Evolutionary conservation across 2,113 vertebrate species (phyloP).

Genomic region (Cebidichthys violaceus): DNA sequence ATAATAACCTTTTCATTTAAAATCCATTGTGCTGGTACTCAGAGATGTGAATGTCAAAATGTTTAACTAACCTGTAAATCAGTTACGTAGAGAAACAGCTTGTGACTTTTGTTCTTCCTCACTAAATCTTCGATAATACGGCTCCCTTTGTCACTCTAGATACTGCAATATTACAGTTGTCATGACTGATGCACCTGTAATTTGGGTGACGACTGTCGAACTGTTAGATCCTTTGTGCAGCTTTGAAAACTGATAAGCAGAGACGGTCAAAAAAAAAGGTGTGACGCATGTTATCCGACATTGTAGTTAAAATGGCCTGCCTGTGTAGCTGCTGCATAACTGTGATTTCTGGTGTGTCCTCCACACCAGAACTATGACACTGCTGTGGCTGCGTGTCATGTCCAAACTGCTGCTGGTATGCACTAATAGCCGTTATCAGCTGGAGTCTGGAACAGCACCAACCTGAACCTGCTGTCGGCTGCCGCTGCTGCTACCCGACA

Average conservation of each 20-base stretch:
- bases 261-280: neutral
- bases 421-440: constrained; percentile 54
- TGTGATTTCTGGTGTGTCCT: constrained; percentile 33
- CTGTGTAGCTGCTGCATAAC: constrained; percentile 10
- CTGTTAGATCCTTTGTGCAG: neutral
- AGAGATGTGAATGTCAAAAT: neutral
- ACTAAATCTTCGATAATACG: constrained; percentile 1
- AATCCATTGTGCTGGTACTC: neutral
- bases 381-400: constrained; percentile 40
- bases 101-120: neutral
- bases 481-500: constrained; percentile 53
- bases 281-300: constrained; percentile 17
- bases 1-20: neutral
- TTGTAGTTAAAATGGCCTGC: constrained; percentile 28
- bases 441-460: constrained; percentile 48
- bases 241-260: constrained; percentile 26
- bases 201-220: constrained; percentile 6
- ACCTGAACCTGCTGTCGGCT: constrained; percentile 42
- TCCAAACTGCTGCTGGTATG: constrained; percentile 52
- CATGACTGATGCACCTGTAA: constrained; percentile 18
- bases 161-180: constrained; percentile 13
- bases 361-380: constrained; percentile 26
- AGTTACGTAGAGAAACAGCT: constrained; percentile 6
- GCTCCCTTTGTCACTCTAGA: constrained; percentile 24
- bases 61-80: constrained; percentile 6